Conservation (phyloP, 2,888 invertebrate genomes). For the Drymonia ruficornis region DNA sequence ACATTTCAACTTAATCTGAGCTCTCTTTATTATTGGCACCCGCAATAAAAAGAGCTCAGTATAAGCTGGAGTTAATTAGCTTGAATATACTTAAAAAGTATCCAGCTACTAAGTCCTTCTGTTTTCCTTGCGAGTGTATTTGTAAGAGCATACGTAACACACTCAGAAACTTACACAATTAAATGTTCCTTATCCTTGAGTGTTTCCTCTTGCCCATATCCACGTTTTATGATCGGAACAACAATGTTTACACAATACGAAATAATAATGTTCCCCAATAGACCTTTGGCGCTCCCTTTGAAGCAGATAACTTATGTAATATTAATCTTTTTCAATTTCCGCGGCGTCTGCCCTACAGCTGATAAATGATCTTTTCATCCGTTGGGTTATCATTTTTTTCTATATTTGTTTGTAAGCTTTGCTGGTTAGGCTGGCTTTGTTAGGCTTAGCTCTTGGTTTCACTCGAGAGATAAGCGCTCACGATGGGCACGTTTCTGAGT, state of each 20-base stretch:
- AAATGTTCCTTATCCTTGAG: background rate
- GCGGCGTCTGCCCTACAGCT: constrained; percentile 8
- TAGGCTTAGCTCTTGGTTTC: background rate
- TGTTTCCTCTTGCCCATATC: background rate
- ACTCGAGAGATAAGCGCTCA: too few species aligned
- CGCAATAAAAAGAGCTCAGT: too few species aligned
- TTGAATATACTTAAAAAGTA: too few species aligned
- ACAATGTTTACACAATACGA: background rate
- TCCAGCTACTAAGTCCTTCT: too few species aligned
- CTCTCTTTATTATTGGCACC: too few species aligned
- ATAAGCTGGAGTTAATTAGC: too few species aligned
- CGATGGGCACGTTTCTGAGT: background rate
- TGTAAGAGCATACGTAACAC: too few species aligned
- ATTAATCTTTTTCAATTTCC: constrained; percentile 28
- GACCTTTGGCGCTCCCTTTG: background rate
- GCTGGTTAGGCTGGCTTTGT: too few species aligned
- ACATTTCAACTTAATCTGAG: too few species aligned
- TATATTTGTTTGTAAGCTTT: constrained; percentile 13
- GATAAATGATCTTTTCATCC: constrained; percentile 15
- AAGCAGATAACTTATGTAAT: constrained; percentile 9
- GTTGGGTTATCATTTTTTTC: constrained; percentile 14
- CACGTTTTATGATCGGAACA: background rate
- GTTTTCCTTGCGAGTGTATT: too few species aligned
- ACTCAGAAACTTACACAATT: background rate
- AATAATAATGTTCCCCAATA: background rate